Evolutionary conservation across 2,888 invertebrate species (phyloP), one percentile per base, ranked within the genome.

Genomic region (Dynastes hyllus): DNA sequence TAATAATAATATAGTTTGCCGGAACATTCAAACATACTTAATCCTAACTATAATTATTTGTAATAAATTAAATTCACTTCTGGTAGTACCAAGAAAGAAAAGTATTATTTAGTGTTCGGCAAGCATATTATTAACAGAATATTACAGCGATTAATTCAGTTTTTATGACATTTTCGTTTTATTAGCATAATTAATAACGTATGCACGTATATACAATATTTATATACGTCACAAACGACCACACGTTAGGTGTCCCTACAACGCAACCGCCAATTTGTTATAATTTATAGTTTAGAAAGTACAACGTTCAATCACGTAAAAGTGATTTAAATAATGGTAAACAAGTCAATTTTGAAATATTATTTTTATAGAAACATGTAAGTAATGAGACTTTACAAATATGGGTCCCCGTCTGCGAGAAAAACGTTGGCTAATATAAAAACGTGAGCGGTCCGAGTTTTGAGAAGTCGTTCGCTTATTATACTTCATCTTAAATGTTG

Each of bases 231-330:
- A 71, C 32, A 22, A 71, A 71, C 71, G 71, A 55, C 58, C 71
- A 71, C 71, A 71, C 71, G 71, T 71, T 71, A 22, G 58, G 71
- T 71, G 71, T 71, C 71, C 71, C 71, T 16, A 53, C 55, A 55
- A 71, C 71, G 55, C 32, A 71, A 71, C 71, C 55, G 71, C 37
- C 71, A 71, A 71, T 71, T 71, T 71, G 71, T 71, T 53, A 32
- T 55, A 71, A 71, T 71, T 71, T 71, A 71, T 71, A 53, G 71
- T 71, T 71, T 71, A 71, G 71, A 71, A 71, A 71, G 71, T 71
- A 71, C 70, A 55, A 58, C 71, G 71, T 58, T 58, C 71, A 71
- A 71, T 71, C 71, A 71, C 71, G 71, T 71, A 71, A 58, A 55
- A 71, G 71, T 58, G 71, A 71, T 71, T 71, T 71, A 55, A 71